Percentiles rank a stretch among this genome's conserved stretches.
These are phyloP conservation scores for Oplegnathus fasciatus DNA, from an alignment of 2,113 vertebrate genomes.

Conservation along the genomic window DNA sequence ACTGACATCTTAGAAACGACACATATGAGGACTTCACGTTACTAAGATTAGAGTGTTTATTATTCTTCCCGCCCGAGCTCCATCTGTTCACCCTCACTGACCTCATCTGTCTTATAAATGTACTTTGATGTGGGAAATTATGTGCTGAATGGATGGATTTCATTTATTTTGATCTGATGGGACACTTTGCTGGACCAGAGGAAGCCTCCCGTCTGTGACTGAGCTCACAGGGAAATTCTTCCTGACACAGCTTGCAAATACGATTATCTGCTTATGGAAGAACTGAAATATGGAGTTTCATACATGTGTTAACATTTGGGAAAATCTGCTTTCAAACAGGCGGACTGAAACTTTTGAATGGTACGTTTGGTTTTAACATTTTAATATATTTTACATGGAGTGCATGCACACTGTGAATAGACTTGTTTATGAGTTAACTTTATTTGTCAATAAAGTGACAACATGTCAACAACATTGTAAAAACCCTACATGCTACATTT, in stretches of 20 bases:
- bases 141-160: neutral
- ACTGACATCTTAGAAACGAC: no score
- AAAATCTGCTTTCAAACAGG: neutral
- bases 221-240: neutral
- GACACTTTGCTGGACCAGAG: constrained; percentile 5
- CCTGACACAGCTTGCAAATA: neutral
- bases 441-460: no score
- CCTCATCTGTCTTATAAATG: neutral
- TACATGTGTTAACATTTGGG: neutral
- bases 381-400: neutral
- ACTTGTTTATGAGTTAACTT: no score
- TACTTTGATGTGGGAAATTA: constrained; percentile 4
- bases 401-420: neutral
- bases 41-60: neutral
- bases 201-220: neutral
- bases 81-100: constrained; percentile 5
- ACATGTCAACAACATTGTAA: no score
- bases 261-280: neutral
- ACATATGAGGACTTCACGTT: neutral
- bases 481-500: no score
- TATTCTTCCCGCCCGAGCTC: neutral
- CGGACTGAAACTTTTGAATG: neutral
- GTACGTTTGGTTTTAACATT: neutral
- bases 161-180: neutral
- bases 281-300: neutral